These are phyloP conservation scores for Crioceris asparagi DNA, from an alignment of 2,888 invertebrate species.

Conservation along the genomic window DNA sequence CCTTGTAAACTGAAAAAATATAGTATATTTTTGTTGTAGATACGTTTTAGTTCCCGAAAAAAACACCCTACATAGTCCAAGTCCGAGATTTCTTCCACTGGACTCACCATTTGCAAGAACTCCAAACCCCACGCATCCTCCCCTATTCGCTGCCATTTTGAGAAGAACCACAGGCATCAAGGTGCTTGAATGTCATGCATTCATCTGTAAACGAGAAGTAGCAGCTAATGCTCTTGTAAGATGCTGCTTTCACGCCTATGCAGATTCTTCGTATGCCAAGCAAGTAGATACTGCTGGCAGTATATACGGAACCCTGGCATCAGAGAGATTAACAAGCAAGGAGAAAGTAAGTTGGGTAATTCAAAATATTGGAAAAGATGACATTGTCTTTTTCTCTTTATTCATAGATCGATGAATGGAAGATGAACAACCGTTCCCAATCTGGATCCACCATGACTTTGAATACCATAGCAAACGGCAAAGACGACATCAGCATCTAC, in stretches of 20 bases:
- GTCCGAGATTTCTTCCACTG: constrained; percentile 83
- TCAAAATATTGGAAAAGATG: background rate
- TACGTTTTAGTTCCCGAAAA: constrained; percentile 41
- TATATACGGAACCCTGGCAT: constrained; percentile 35
- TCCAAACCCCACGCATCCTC: constrained; percentile 88
- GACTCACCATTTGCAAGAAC: constrained; percentile 94
- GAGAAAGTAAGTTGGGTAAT: constrained; percentile 29
- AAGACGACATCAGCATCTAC: constrained; percentile 73
- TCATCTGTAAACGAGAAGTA: constrained; percentile 92
- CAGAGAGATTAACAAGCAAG: constrained; percentile 33
- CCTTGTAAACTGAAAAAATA: no score
- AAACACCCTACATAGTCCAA: constrained; percentile 45
- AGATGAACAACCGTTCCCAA: constrained; percentile 38
- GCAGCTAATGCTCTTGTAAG: constrained; percentile 96
- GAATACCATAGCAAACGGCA: constrained; percentile 42
- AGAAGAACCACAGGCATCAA: constrained; percentile 94
- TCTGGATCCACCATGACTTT: constrained; percentile 51
- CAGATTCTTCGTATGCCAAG: constrained; percentile 87
- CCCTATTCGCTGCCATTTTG: constrained; percentile 92
- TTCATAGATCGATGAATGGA: constrained; percentile 46
- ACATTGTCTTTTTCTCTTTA: background rate
- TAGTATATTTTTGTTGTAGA: constrained; percentile 29
- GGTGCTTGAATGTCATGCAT: constrained; percentile 97
- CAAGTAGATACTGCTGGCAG: constrained; percentile 55
- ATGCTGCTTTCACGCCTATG: constrained; percentile 96